Evolutionary conservation across 2,113 vertebrate species (phyloP), one percentile per base, ranked within the genome.

Genomic region (Gymnogyps californianus): DNA sequence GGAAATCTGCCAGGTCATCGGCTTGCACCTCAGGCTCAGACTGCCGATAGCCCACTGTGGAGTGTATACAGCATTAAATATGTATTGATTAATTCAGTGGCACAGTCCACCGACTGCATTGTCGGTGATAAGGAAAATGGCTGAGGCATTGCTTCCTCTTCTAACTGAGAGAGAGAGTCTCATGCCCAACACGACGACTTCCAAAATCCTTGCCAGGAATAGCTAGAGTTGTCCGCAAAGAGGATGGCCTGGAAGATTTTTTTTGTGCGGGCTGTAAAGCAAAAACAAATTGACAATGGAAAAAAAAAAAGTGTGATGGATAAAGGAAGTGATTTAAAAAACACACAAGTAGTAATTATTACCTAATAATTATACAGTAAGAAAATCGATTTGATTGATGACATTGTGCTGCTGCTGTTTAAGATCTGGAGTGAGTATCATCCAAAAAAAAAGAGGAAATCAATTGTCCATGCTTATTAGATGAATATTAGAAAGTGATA

Each of bases 1-100:
- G 84, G 82, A 95, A 93, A 81, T 94, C 57, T 97, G 93, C 93
- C 93, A 97, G 96, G 81, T 62, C 85, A 88, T 83, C 3, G 1
- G 46, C 90, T 79, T 93, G 47, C 85, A 96, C 83, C 91, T 97
- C 94, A 66, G 82, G 78, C 54, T 96, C 67, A 80, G 31, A 36
- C 57, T 93, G 66, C 84, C 3, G 0, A 57, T 93, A 83, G 32
- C 69, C 65, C 64, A 51, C 85, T 61, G 18, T 32, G 58, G 40
- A 65, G 6, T 10, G 46, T 75, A 46, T 36, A 69, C 6, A 89
- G 69, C 38, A 93, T 97, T 94, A 96, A 96, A 96, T 91, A 92
- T 31, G 54, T 87, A 88, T 58, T 90, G 89, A 93, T 96, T 95
- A 95, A 94, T 94, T 94, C 87, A 92, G 75, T 40, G 71, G 44